These are phyloP conservation scores for Coendou prehensilis DNA, from an alignment of 2,797 vertebrate species.

Conservation along the genomic window DNA sequence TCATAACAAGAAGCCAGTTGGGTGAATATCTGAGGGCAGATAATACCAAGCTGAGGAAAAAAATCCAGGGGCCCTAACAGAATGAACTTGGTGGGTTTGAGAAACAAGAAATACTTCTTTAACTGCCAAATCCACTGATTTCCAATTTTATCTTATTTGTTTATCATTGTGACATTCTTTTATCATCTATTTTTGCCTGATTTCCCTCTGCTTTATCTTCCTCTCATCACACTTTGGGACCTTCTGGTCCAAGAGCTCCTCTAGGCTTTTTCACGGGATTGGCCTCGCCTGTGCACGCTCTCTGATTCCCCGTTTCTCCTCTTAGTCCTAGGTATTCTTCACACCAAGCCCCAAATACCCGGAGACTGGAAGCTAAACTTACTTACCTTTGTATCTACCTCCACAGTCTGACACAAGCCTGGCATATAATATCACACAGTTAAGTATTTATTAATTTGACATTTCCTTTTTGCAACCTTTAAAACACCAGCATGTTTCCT, in stretches of 20 bases:
- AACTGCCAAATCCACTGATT: not conserved
- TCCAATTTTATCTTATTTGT: not conserved
- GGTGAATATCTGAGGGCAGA: not conserved
- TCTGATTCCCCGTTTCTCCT: conserved; percentile 23
- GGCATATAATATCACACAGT: not conserved
- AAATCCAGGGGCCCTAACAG: not conserved
- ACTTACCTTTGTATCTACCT: not conserved
- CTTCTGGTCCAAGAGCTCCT: not conserved
- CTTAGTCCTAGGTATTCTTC: not conserved
- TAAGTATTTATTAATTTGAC: conserved; percentile 29
- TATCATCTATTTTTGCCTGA: not conserved
- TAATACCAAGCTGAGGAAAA: conserved; percentile 12
- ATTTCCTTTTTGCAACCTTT: conserved; percentile 49
- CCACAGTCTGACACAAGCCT: not conserved
- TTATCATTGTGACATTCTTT: not conserved
- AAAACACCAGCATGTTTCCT: not conserved
- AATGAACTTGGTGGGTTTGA: conserved; percentile 5
- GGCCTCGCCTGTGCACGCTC: not conserved
- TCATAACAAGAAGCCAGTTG: not conserved
- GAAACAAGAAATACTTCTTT: conserved; percentile 7
- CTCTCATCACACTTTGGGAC: not conserved
- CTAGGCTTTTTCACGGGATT: not conserved
- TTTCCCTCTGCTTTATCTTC: not conserved
- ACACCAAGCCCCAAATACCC: not conserved
- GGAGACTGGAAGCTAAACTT: conserved; percentile 39